These are phyloP conservation scores for Drosophila testacea DNA, from an alignment of 2,888 invertebrate genomes.

Conservation along the genomic window DNA sequence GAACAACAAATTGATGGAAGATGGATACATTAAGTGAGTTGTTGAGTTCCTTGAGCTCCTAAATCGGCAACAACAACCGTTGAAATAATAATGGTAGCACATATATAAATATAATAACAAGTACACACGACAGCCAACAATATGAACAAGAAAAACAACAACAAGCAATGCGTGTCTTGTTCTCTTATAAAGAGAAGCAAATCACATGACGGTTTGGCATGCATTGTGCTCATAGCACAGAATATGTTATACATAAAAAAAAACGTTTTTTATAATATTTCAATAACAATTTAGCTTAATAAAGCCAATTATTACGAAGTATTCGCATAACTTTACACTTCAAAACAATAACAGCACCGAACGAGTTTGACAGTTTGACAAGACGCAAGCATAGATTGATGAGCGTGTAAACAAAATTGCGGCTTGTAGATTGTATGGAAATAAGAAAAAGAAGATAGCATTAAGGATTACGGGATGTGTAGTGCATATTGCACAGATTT, in stretches of 20 bases:
- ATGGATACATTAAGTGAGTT: not conserved
- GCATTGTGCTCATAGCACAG: slow-evolving; percentile 33
- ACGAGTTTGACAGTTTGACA: slow-evolving; percentile 43
- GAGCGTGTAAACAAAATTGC: slow-evolving; percentile 39
- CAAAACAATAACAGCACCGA: not conserved
- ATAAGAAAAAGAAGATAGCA: not conserved
- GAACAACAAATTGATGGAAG: not conserved
- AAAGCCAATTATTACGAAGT: not conserved
- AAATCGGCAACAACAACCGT: not conserved
- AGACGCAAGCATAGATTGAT: slow-evolving; percentile 34
- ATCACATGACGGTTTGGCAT: slow-evolving; percentile 46
- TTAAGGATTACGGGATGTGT: slow-evolving; percentile 3
- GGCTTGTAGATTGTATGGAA: slow-evolving; percentile 28
- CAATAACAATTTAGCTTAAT: not conserved
- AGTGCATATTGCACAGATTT: slow-evolving; percentile 29
- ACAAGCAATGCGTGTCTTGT: slow-evolving; percentile 45
- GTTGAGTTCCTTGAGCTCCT: not conserved
- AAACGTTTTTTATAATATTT: not conserved
- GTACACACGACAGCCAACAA: slow-evolving; percentile 66
- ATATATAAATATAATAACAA: slow-evolving; percentile 24
- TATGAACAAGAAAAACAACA: slow-evolving; percentile 49
- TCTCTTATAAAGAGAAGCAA: not conserved
- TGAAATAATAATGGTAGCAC: not conserved
- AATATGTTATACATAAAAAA: slow-evolving; percentile 20
- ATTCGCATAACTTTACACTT: not conserved